phyloP scores from a whole-genome alignment of 2,113 vertebrate species.

The Halichoeres trimaculatus region DNA sequence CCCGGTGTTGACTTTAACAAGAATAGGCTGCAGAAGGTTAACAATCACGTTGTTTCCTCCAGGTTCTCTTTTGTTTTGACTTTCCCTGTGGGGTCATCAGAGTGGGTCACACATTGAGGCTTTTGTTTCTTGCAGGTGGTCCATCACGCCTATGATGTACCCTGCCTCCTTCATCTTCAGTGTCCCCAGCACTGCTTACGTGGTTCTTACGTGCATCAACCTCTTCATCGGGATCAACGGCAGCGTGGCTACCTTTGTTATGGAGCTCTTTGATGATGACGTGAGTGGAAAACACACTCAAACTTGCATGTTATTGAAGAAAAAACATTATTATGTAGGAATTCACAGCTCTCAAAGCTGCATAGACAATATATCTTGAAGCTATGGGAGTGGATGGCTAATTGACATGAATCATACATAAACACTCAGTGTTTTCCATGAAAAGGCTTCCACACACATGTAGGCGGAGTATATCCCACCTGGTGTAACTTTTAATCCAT shows the following conservation, averaged over 20 bases:
- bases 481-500: slow-evolving; percentile 59
- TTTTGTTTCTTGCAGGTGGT: slow-evolving; percentile 85
- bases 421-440: slow-evolving; percentile 39
- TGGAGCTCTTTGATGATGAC: slow-evolving; percentile 92
- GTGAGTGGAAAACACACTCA: slow-evolving; percentile 77
- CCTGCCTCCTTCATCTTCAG: slow-evolving; percentile 96
- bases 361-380: slow-evolving; percentile 17
- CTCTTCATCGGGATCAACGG: slow-evolving; percentile 98
- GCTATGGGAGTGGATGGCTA: slow-evolving; percentile 29
- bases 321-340: not conserved
- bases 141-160: slow-evolving; percentile 98
- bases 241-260: slow-evolving; percentile 94
- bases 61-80: too few species aligned
- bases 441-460: slow-evolving; percentile 9
- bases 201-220: slow-evolving; percentile 95
- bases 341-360: slow-evolving; percentile 11
- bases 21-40: not conserved
- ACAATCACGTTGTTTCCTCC: not conserved
- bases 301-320: not conserved
- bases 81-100: not conserved
- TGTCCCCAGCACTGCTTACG: slow-evolving; percentile 96
- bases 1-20: slow-evolving; percentile 22
- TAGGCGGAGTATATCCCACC: slow-evolving; percentile 53
- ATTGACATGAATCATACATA: slow-evolving; percentile 64
- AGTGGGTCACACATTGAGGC: not conserved